Evolutionary conservation across 64 coral and sea anemone species (phyloP).

Genomic region (Actinia equina): DNA sequence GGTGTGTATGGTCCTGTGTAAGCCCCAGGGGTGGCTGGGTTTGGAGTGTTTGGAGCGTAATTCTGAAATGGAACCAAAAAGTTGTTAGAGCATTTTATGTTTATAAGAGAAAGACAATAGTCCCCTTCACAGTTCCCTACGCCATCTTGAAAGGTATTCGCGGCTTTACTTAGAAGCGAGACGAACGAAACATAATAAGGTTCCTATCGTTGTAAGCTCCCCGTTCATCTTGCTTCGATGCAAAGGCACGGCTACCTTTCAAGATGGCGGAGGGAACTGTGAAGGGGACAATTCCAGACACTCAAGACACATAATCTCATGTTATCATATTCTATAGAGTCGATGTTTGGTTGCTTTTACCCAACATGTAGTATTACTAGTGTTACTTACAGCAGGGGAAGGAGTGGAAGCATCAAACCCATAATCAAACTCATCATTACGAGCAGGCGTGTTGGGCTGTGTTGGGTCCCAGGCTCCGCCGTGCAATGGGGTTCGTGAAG

Average conservation of each 20-base stretch:
- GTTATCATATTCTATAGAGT: too few species aligned
- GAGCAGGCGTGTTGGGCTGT: constrained; percentile 89
- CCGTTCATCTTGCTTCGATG: too few species aligned
- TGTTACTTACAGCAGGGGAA: constrained; percentile 65
- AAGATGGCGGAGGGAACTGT: too few species aligned
- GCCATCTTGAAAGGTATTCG: too few species aligned
- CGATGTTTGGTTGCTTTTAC: background rate
- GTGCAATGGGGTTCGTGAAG: constrained; percentile 89
- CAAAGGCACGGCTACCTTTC: too few species aligned
- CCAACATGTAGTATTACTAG: background rate
- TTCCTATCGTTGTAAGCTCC: too few species aligned
- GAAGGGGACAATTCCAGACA: background rate
- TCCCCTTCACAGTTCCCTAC: too few species aligned
- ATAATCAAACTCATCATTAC: constrained; percentile 93
- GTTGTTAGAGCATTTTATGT: background rate
- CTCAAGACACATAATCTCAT: background rate
- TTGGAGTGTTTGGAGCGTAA: constrained; percentile 75
- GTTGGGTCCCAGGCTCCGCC: constrained; percentile 99
- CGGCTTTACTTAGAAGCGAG: too few species aligned
- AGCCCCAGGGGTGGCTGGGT: constrained; percentile 87
- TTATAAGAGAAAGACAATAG: background rate
- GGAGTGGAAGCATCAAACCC: constrained; percentile 86
- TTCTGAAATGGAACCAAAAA: constrained; percentile 19
- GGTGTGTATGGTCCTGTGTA: constrained; percentile 94
- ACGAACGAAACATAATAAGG: too few species aligned